Base-by-base conservation (phyloP, 2,888 invertebrate genomes). In the Dysmachus trigonus region DNA sequence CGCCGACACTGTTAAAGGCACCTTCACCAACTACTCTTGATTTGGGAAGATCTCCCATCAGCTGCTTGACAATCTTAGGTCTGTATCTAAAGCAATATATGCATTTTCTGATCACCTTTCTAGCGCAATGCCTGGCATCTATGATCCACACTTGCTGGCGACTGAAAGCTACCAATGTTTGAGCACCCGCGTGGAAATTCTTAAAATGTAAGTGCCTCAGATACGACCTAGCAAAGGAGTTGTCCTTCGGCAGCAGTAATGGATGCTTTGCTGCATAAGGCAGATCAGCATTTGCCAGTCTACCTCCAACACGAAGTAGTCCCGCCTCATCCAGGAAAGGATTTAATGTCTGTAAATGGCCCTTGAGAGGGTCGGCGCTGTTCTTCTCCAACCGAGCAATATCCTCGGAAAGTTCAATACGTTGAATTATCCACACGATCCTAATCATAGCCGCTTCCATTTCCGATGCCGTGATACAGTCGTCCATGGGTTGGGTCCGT, bases 91-190 rank as follows among this genome's bases (percentile, higher is more conserved):
- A 30, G 53, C 87, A 87, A 10, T 33, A 38, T 2, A 83, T 0
- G 10, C 41, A 47, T 10, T 47, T 10, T 10, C 10, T 47, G 0
- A 47, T 10, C 2, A 47, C 2, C 10, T 13, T 47, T 10, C 10
- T 47, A 10, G 35, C 41, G 71, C 10, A 8, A 47, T 47, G 41
- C 33, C 35, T 71, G 13, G 35, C 84, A 15, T 77, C 47, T 6
- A 82, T 7, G 6, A 85, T 47, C 74, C 83, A 87, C 7, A 87
- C 79, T 27, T 73, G 7, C 27, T 86, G 85, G 0, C 74, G 51
- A 8, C 73, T 22, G 6, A 85, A 51, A 15, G n/a, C 41, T 22
- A 86, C 33, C 38, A 82, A 38, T 30, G 62, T 33, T 18, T 71
- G 82, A 10, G 82, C 33, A 47, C 81, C 81, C 10, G 73, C 86